phyloP scores from a whole-genome alignment of 2,888 invertebrate species.

The Oscheius sp. region DNA sequence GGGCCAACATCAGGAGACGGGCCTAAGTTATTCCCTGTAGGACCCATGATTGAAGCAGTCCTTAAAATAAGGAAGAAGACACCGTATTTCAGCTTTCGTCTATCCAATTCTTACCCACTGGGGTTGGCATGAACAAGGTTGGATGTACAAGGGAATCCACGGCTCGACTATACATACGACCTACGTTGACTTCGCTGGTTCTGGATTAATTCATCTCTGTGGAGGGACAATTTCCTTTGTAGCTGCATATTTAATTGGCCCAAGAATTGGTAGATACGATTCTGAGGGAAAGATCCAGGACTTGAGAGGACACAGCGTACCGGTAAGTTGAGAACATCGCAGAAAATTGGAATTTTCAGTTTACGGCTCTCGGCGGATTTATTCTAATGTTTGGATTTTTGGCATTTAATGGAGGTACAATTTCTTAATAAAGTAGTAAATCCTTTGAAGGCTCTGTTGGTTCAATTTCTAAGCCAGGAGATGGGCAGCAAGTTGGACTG shows the following conservation, averaged over 20 bases:
- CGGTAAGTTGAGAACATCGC: slow-evolving; percentile 67
- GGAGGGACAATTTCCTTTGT: slow-evolving; percentile 68
- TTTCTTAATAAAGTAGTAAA: too few species aligned
- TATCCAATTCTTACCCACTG: slow-evolving; percentile 69
- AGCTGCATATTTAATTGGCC: slow-evolving; percentile 75
- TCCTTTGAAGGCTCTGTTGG: slow-evolving; percentile 57
- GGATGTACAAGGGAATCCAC: slow-evolving; percentile 55
- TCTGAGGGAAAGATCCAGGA: slow-evolving; percentile 55
- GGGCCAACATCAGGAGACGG: too few species aligned
- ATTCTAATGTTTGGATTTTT: slow-evolving; percentile 77
- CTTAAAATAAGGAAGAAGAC: too few species aligned
- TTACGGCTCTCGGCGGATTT: slow-evolving; percentile 77
- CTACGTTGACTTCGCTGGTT: slow-evolving; percentile 76
- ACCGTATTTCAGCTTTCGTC: slow-evolving; percentile 44
- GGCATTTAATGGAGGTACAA: slow-evolving; percentile 77
- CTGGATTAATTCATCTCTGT: slow-evolving; percentile 76
- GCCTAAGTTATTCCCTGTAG: too few species aligned
- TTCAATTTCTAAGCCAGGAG: slow-evolving; percentile 74
- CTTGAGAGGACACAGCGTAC: slow-evolving; percentile 75
- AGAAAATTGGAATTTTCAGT: slow-evolving; percentile 54
- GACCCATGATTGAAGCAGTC: too few species aligned
- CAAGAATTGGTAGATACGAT: slow-evolving; percentile 76
- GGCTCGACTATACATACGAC: neutral
- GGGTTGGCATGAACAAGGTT: slow-evolving; percentile 66
- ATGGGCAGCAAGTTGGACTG: slow-evolving; percentile 74